phyloP scores from a whole-genome alignment of 2,113 vertebrate species.

The Labrus mixtus region DNA sequence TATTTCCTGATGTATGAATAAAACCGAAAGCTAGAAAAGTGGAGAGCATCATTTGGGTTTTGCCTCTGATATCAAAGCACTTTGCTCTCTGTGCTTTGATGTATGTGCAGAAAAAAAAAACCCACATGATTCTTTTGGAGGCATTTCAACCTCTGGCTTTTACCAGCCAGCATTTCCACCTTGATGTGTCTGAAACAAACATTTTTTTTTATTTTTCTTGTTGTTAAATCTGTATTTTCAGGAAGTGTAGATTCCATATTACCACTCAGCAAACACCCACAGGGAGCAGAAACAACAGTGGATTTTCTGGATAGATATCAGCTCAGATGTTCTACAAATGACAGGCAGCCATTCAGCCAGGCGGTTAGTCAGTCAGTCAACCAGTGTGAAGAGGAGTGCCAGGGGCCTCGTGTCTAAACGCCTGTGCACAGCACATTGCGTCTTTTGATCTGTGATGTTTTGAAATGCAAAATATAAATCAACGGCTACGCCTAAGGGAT shows the following conservation, averaged over 20 bases:
- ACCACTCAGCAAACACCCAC: slow-evolving; percentile 60
- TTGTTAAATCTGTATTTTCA: slow-evolving; percentile 45
- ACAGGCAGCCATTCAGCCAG: slow-evolving; percentile 65
- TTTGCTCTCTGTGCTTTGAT: slow-evolving; percentile 58
- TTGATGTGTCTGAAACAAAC: slow-evolving; percentile 70
- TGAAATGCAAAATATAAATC: slow-evolving; percentile 75
- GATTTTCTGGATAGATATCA: slow-evolving; percentile 62
- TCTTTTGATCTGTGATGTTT: slow-evolving; percentile 64
- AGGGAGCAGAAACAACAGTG: slow-evolving; percentile 47
- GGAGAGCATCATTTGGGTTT: slow-evolving; percentile 53
- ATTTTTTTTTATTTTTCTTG: slow-evolving; percentile 37
- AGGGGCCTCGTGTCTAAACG: slow-evolving; percentile 57
- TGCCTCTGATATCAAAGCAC: slow-evolving; percentile 60
- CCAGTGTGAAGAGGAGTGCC: slow-evolving; percentile 50
- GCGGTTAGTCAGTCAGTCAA: slow-evolving; percentile 63
- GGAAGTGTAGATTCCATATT: slow-evolving; percentile 64
- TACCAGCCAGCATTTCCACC: slow-evolving; percentile 52
- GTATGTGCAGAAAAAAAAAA: slow-evolving; percentile 39
- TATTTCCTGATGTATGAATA: slow-evolving; percentile 51
- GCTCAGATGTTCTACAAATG: slow-evolving; percentile 70
- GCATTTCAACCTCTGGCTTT: slow-evolving; percentile 63
- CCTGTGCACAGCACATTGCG: slow-evolving; percentile 60
- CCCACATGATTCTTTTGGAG: slow-evolving; percentile 45
- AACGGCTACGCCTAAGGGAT: slow-evolving; percentile 49
- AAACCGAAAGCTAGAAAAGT: slow-evolving; percentile 42